Conservation (phyloP, 1,140 invertebrate genomes). For the Ips typographus region DNA sequence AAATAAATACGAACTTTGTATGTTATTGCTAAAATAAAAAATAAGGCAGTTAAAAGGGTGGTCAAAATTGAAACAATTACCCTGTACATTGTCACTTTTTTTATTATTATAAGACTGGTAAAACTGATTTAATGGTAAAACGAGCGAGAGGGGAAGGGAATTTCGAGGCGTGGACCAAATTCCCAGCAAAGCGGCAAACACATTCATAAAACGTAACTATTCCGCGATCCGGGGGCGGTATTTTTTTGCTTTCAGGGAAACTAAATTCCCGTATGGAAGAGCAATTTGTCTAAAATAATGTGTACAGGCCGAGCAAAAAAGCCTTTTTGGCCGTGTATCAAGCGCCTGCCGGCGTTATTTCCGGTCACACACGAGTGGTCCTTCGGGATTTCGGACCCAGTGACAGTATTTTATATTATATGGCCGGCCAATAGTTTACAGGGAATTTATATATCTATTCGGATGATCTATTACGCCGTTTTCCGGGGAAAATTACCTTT, state of each 20-base stretch:
- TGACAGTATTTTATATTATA: slow-evolving; percentile 37
- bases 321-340: slow-evolving; percentile 29
- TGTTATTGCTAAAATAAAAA: too few species aligned
- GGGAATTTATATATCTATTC: slow-evolving; percentile 37
- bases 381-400: slow-evolving; percentile 27
- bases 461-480: slow-evolving; percentile 31
- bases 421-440: slow-evolving; percentile 36
- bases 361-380: slow-evolving; percentile 29
- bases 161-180: too few species aligned
- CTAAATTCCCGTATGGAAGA: slow-evolving; percentile 20
- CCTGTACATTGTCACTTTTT: too few species aligned
- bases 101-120: too few species aligned
- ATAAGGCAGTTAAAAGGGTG: too few species aligned
- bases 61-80: too few species aligned
- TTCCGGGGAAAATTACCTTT: slow-evolving; percentile 29
- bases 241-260: slow-evolving; percentile 4
- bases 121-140: too few species aligned
- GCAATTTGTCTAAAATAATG: slow-evolving; percentile 34
- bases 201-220: slow-evolving; percentile 4
- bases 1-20: too few species aligned
- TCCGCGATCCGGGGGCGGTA: not conserved
- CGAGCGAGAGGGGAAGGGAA: too few species aligned
- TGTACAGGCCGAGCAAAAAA: slow-evolving; percentile 24
- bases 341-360: slow-evolving; percentile 30
- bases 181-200: not conserved